Base-by-base conservation (phyloP, 2,888 invertebrate species). In the Perizoma affinitatum region DNA sequence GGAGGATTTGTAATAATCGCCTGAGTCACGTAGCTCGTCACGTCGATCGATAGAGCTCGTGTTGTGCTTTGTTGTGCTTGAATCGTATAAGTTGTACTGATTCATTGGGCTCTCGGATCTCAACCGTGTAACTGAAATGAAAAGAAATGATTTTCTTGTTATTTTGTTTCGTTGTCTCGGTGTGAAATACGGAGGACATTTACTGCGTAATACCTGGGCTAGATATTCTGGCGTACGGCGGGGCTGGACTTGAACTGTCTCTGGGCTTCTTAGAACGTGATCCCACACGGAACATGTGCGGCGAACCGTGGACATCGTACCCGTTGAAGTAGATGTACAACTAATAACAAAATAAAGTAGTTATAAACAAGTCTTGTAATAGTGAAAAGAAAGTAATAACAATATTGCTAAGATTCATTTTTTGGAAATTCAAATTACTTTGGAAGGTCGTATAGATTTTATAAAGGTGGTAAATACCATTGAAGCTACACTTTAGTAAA, bases 311-410 rank as follows among this genome's bases (percentile, higher is more conserved):
- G 41, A 94, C 94, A 76, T 97, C 97, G 79, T 96, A 96, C 7
- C 98, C 98, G 82, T 98, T 98, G 89, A 98, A 99, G 82, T 97
- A 98, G 38, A 98, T 95, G 83, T 98, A 98, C 43, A 98, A 94
- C 90, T 95, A 87, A 57, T 82, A 85, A 73, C n/a, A 42, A 42
- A 5, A 42, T 1, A 22, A 22, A 22, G 22, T n/a, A n/a, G 42
- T 10, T 10, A 42, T 42, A 42, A n/a, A 45, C 4, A 10, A 43
- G 43, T 10, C 0, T 10, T 22, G 22, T 22, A 22, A 2, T 22
- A 22, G 22, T 22, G 22, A 22, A 22, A 22, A 22, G 22, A 22
- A 22, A 22, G 3, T 2, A 22, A 22, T 22, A 22, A 22, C 22
- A 22, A 22, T 22, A 22, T 3, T 22, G 22, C 22, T 22, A 3